Evolutionary conservation across 2,888 invertebrate species (phyloP).

Genomic region (Subacronicta megacephala): DNA sequence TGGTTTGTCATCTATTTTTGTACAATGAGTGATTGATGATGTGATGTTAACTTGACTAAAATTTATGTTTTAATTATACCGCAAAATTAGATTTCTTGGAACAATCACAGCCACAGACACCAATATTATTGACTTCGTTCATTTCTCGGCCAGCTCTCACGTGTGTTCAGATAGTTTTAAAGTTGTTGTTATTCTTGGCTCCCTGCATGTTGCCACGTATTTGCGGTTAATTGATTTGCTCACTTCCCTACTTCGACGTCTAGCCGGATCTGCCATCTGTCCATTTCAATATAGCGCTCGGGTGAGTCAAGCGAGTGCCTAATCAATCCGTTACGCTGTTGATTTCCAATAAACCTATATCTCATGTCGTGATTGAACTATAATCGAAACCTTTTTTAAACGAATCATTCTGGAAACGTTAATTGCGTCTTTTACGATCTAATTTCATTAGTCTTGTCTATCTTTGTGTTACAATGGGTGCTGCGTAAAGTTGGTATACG

Average conservation of each 20-base stretch:
- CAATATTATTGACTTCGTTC: slow-evolving; percentile 41
- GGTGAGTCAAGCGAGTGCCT: slow-evolving; percentile 65
- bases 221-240: slow-evolving; percentile 73
- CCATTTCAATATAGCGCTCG: slow-evolving; percentile 70
- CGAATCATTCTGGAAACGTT: slow-evolving; percentile 39
- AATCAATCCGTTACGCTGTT: slow-evolving; percentile 76
- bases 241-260: slow-evolving; percentile 59
- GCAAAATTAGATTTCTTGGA: slow-evolving; percentile 61
- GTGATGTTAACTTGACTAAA: slow-evolving; percentile 60
- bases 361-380: slow-evolving; percentile 65
- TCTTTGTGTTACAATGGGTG: slow-evolving; percentile 41
- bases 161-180: slow-evolving; percentile 40
- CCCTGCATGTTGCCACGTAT: slow-evolving; percentile 52
- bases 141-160: slow-evolving; percentile 22
- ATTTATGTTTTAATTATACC: slow-evolving; percentile 68
- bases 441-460: slow-evolving; percentile 53
- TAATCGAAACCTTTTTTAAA: slow-evolving; percentile 63
- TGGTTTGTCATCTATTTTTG: slow-evolving; percentile 51
- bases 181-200: slow-evolving; percentile 60
- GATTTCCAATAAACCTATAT: slow-evolving; percentile 67
- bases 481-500: slow-evolving; percentile 20
- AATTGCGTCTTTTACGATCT: slow-evolving; percentile 49
- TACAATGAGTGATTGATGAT: slow-evolving; percentile 65
- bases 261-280: slow-evolving; percentile 59
- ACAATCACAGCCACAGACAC: slow-evolving; percentile 47